phyloP scores from a whole-genome alignment of 1,140 invertebrate species.

The Homalodisca vitripennis region DNA sequence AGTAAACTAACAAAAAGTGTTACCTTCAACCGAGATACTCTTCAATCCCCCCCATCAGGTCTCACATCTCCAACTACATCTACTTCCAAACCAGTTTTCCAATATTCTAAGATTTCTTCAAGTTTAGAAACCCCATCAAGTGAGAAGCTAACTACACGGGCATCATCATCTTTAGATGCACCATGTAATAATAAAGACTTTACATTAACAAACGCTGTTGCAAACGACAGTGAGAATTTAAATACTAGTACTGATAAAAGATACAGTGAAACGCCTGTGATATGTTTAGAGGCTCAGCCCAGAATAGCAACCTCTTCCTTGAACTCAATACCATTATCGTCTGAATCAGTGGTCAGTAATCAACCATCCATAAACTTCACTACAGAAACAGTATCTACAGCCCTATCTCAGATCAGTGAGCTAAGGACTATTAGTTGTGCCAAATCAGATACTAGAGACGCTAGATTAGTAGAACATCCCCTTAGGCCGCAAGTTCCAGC shows the following conservation, averaged over 20 bases:
- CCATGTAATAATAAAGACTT: not conserved
- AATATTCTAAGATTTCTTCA: not conserved
- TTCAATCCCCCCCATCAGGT: slow-evolving; percentile 68
- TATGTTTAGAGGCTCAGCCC: slow-evolving; percentile 8
- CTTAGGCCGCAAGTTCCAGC: too few relatives aligned
- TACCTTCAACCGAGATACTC: slow-evolving; percentile 80
- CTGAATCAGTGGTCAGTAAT: too few relatives aligned
- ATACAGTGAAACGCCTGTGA: too few relatives aligned
- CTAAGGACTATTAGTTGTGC: not conserved
- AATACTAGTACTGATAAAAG: too few relatives aligned
- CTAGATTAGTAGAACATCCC: not conserved
- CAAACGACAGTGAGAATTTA: not conserved
- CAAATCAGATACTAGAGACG: not conserved
- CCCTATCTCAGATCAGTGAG: not conserved
- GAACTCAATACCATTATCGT: too few relatives aligned
- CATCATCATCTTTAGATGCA: not conserved
- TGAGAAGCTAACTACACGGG: not conserved
- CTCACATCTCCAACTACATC: not conserved
- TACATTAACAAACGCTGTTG: not conserved
- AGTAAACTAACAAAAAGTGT: slow-evolving; percentile 86
- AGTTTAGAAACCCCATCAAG: not conserved
- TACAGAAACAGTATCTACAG: slow-evolving; percentile 2
- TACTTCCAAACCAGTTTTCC: slow-evolving; percentile 5
- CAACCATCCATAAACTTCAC: not conserved
- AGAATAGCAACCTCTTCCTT: not conserved